These are phyloP conservation scores for Thymelicus acteon DNA, from an alignment of 2,888 invertebrate genomes.

Conservation along the genomic window DNA sequence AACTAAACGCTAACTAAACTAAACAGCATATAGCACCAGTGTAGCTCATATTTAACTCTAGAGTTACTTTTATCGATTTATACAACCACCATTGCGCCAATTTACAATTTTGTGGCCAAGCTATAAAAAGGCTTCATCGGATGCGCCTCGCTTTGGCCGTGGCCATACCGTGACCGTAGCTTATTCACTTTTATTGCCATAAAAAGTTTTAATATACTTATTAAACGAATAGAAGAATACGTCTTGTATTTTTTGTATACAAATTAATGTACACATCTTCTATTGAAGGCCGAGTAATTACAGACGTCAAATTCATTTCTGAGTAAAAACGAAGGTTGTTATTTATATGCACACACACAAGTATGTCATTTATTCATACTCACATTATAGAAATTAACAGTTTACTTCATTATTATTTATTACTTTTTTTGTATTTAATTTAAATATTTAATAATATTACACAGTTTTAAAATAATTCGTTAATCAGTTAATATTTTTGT, in stretches of 20 bases:
- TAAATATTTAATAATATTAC: background rate
- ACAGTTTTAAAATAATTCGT: too few relatives aligned
- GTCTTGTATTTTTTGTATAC: conserved; percentile 46
- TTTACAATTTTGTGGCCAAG: conserved; percentile 28
- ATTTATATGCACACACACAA: conserved; percentile 11
- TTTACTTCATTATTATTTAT: too few relatives aligned
- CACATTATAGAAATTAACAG: too few relatives aligned
- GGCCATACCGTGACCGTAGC: conserved; percentile 40
- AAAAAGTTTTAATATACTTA: conserved; percentile 35
- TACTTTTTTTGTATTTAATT: background rate
- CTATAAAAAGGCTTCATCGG: conserved; percentile 31
- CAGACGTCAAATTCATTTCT: conserved; percentile 7
- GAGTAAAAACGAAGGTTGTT: conserved; percentile 18
- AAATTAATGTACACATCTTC: conserved; percentile 26
- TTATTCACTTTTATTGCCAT: conserved; percentile 33
- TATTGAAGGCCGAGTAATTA: conserved; percentile 23
- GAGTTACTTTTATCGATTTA: conserved; percentile 26
- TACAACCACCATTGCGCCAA: conserved; percentile 21
- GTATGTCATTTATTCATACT: background rate
- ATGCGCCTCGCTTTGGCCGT: conserved; percentile 34
- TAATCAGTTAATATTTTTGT: background rate
- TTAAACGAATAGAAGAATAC: background rate
- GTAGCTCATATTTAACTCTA: conserved; percentile 13
- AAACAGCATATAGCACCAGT: background rate
- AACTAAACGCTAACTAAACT: background rate